These are phyloP conservation scores for Paelopatides confundens DNA, from an alignment of 53 echinoderm and acorn worm species.

Conservation along the genomic window DNA sequence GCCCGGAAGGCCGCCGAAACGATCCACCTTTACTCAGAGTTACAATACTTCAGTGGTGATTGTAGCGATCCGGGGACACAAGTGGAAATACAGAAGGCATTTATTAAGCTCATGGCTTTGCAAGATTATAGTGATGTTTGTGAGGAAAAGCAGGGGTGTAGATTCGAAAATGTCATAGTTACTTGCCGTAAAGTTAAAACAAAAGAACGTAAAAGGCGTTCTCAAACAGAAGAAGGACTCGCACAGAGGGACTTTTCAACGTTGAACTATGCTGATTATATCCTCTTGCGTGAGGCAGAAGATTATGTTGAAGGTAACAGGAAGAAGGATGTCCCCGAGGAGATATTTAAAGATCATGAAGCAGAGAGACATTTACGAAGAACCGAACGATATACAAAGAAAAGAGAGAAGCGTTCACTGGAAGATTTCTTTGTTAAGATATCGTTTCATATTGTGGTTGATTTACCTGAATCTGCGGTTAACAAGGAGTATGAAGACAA, in stretches of 20 bases:
- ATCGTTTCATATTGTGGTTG: background rate
- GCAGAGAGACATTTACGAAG: background rate
- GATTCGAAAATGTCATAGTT: slow-evolving; percentile 68
- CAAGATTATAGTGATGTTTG: slow-evolving; percentile 38
- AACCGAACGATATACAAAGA: background rate
- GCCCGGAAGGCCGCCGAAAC: slow-evolving; percentile 24
- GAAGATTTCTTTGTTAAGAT: background rate
- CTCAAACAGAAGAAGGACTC: background rate
- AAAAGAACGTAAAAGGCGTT: background rate
- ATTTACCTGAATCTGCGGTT: background rate
- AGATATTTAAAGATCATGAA: background rate
- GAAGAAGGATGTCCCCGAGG: background rate
- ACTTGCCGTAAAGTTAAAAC: slow-evolving; percentile 54
- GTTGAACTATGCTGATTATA: background rate
- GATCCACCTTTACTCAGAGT: slow-evolving; percentile 46
- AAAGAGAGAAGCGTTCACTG: background rate
- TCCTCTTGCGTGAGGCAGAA: background rate
- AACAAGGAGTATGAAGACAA: slow-evolving; percentile 24
- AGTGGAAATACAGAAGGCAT: slow-evolving; percentile 58
- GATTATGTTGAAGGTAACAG: background rate
- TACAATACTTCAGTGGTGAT: slow-evolving; percentile 78
- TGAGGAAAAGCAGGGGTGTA: slow-evolving; percentile 52
- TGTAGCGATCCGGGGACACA: slow-evolving; percentile 58
- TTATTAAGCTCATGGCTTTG: slow-evolving; percentile 27
- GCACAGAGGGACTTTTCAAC: too few species aligned